phyloP scores from a whole-genome alignment of 2,888 invertebrate species.

The Lingula anatina region DNA sequence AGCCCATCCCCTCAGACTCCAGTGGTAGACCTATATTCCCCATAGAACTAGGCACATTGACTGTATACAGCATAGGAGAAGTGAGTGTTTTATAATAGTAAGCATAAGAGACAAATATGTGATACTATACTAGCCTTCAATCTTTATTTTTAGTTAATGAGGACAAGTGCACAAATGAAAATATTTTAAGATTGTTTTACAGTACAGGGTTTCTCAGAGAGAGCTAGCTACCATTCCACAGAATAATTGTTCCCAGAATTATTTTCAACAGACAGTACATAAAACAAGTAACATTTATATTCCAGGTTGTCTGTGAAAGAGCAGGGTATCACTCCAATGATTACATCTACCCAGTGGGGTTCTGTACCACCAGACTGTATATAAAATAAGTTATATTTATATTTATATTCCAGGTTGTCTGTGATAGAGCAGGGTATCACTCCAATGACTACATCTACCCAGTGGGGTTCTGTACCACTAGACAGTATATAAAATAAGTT shows the following conservation, averaged over 20 bases:
- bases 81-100: slow-evolving; percentile 49
- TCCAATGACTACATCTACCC: slow-evolving; percentile 70
- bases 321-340: slow-evolving; percentile 67
- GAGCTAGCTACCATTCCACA: no score
- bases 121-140: no score
- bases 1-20: slow-evolving; percentile 63
- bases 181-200: no score
- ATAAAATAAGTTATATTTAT: no score
- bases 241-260: no score
- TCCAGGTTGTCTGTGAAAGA: slow-evolving; percentile 61
- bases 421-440: slow-evolving; percentile 66
- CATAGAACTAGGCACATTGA: slow-evolving; percentile 64
- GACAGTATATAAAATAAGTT: no score
- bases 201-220: no score
- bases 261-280: no score
- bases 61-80: slow-evolving; percentile 71
- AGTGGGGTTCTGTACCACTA: slow-evolving; percentile 71
- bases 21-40: slow-evolving; percentile 70
- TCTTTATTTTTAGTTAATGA: no score
- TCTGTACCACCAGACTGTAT: slow-evolving; percentile 70
- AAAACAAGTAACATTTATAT: no score
- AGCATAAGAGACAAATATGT: no score
- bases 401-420: slow-evolving; percentile 57
- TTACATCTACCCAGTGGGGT: slow-evolving; percentile 72
- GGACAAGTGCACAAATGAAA: no score